A percentile compares a stretch with the other conserved stretches of the same genome.
phyloP scores from a whole-genome alignment of 2,797 vertebrate genomes.

The Numenius phaeopus region DNA sequence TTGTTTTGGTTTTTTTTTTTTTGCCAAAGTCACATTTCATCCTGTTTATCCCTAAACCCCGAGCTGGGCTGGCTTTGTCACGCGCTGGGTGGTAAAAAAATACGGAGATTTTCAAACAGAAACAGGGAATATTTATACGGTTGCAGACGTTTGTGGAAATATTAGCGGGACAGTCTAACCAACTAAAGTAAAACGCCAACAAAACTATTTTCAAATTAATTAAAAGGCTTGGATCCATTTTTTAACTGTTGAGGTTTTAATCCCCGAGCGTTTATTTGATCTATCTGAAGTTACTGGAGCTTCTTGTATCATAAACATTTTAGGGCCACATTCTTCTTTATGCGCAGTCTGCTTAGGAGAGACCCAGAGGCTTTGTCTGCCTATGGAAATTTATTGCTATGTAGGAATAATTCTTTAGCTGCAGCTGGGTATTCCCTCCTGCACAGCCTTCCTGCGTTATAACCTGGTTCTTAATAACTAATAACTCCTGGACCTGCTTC shows the following conservation, averaged over 20 bases:
- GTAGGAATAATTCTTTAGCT: background rate
- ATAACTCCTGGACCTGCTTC: background rate
- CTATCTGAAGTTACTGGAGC: slow-evolving; percentile 25
- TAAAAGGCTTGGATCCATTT: background rate
- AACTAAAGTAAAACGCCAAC: background rate
- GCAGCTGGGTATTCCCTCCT: background rate
- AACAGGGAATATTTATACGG: slow-evolving; percentile 34
- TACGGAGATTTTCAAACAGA: slow-evolving; percentile 42
- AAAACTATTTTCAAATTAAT: slow-evolving; percentile 51
- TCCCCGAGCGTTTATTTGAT: slow-evolving; percentile 21
- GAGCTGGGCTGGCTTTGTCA: background rate
- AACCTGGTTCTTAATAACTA: background rate
- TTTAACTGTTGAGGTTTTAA: slow-evolving; percentile 6
- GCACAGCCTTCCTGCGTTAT: background rate
- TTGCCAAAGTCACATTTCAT: slow-evolving; percentile 1
- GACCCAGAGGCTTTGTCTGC: background rate
- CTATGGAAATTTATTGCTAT: background rate
- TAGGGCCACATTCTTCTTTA: background rate
- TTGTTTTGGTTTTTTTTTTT: background rate
- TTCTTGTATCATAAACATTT: slow-evolving; percentile 48
- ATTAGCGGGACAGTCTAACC: background rate
- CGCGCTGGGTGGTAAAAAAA: slow-evolving; percentile 46
- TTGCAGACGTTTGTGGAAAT: slow-evolving; percentile 32
- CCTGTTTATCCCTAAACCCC: background rate
- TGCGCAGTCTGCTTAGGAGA: background rate